Base-by-base conservation (phyloP, 1,140 invertebrate species). In the Parapsyche elsis region DNA sequence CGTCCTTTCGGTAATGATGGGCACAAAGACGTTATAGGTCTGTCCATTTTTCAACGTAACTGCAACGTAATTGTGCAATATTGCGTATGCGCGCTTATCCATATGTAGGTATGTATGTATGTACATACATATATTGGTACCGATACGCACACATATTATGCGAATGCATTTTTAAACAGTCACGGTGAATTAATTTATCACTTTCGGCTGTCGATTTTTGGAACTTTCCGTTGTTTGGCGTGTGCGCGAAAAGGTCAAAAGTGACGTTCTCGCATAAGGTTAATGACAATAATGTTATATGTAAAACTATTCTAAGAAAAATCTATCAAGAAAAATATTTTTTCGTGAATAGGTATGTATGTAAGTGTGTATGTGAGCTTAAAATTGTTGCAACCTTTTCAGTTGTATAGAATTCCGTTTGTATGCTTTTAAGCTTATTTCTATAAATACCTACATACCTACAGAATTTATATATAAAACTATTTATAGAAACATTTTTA, bases 1-100 rank as follows among this genome's bases (percentile, higher is more conserved):
- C 10, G 59, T 61, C 59, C 59, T 61, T 61, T 53, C 64, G 23
- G 57, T 81, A 81, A 79, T 79, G 78, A 71, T 53, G 77, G 67
- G 64, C 64, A 67, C 64, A 67, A 67, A 67, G 64, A 67, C 57
- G 57, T n/a, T n/a, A n/a, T 61, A 16, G 57, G 64, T 23, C 64
- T 67, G 64, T 67, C 73, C 77, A 81, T 81, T 80, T 80, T 82
- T 80, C 81, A 80, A 67, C 73, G 74, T 71, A 74, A 83, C 59
- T 83, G 81, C 79, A 81, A 83, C n/a, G 79, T 83, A 81, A 81
- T 81, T 79, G 77, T 81, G 64, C 71, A 59, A 79, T 81, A 81
- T 81, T 81, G 53, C 57, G 59, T 59, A n/a, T n/a, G 57, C 30
- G 26, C 57, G 45, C 24, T 45, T 73, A 16, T 46, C 0, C 26